Conservation (phyloP, 53 echinoderm and acorn worm species). For the Paracentrotus lividus region DNA sequence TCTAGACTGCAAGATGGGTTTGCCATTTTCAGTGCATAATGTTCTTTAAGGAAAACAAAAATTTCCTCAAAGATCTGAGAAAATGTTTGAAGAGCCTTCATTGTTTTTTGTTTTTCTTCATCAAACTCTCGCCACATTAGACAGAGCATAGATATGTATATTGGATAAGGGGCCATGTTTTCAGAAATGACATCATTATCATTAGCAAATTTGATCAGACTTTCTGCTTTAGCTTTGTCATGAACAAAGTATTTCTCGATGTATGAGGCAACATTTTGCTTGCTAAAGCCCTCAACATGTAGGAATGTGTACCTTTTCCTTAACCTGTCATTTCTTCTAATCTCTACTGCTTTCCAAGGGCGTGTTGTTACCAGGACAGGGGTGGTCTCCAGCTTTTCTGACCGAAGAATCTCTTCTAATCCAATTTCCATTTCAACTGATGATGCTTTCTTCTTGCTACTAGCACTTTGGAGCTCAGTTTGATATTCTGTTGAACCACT, state of each 20-base stretch:
- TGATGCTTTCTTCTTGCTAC: too few species aligned
- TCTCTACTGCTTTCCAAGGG: not conserved
- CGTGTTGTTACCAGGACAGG: not conserved
- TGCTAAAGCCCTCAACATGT: not conserved
- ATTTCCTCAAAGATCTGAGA: constrained; percentile 21
- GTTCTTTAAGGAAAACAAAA: not conserved
- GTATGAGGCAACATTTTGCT: not conserved
- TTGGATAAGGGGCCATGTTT: not conserved
- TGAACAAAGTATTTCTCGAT: not conserved
- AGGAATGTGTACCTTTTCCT: not conserved
- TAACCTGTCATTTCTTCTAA: not conserved
- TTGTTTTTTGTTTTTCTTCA: not conserved
- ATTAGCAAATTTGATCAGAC: not conserved
- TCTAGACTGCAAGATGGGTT: too few species aligned
- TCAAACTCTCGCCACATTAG: not conserved
- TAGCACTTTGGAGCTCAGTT: too few species aligned
- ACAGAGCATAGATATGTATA: not conserved
- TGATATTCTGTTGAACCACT: too few species aligned
- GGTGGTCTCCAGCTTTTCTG: not conserved
- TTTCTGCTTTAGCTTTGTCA: not conserved
- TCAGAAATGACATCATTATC: not conserved
- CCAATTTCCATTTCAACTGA: too few species aligned
- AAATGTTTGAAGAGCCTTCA: not conserved
- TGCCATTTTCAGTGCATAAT: not conserved
- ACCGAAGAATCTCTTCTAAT: not conserved